Conservation (phyloP, 1,140 invertebrate genomes). For the Lepidurus packardi region DNA sequence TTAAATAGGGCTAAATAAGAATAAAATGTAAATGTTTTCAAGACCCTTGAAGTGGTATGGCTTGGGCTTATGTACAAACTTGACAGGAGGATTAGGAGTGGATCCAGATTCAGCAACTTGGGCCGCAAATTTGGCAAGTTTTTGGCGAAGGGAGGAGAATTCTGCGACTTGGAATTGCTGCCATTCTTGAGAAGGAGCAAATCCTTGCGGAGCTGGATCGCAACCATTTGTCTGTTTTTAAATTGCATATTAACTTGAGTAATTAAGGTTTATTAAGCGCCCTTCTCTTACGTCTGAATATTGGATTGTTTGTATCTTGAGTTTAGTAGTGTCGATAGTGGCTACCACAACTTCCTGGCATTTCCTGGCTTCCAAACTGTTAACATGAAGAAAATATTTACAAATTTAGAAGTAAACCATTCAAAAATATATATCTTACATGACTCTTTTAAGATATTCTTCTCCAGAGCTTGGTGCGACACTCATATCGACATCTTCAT, state of each 20-base stretch:
- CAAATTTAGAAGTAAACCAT: background rate
- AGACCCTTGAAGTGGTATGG: conserved; percentile 36
- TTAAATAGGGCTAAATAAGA: conserved; percentile 39
- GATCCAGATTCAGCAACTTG: conserved; percentile 33
- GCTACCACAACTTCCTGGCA: conserved; percentile 52
- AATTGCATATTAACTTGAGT: conserved; percentile 32
- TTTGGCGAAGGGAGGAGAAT: conserved; percentile 46
- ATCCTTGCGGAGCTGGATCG: conserved; percentile 46
- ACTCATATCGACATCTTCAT: conserved; percentile 49
- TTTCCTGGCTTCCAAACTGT: conserved; percentile 50
- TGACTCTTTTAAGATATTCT: conserved; percentile 53
- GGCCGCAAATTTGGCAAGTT: conserved; percentile 42
- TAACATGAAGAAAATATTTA: background rate
- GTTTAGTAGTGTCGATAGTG: conserved; percentile 45
- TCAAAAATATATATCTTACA: conserved; percentile 44
- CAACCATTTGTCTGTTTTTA: conserved; percentile 44
- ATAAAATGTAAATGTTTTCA: conserved; percentile 36
- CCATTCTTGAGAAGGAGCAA: conserved; percentile 48
- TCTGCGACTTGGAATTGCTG: conserved; percentile 50
- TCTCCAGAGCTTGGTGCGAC: conserved; percentile 51
- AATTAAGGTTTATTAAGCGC: too few species aligned
- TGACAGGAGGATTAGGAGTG: conserved; percentile 32
- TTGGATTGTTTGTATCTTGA: conserved; percentile 45
- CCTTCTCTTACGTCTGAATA: conserved; percentile 39
- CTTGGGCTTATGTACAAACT: conserved; percentile 32